Percentiles rank a stretch among this genome's conserved stretches.
Conservation (phyloP, 2,113 vertebrate genomes). For the Glaucidium brasilianum region DNA sequence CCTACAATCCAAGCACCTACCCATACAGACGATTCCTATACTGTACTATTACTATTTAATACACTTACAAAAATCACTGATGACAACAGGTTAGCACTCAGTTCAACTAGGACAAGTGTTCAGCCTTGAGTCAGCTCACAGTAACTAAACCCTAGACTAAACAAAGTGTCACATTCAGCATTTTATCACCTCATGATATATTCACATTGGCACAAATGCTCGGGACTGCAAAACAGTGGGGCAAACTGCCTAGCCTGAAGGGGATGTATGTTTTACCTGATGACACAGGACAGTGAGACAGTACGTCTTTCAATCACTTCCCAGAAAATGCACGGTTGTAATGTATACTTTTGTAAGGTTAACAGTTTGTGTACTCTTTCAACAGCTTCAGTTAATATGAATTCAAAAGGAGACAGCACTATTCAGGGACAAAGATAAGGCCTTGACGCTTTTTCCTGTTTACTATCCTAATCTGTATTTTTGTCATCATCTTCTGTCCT, state of each 20-base stretch:
- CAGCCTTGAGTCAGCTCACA: background rate
- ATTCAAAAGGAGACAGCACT: background rate
- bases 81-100: background rate
- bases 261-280: background rate
- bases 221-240: background rate
- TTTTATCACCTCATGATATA: background rate
- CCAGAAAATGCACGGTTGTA: background rate
- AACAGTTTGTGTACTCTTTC: background rate
- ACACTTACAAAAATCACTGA: background rate
- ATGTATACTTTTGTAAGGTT: background rate
- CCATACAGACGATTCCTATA: background rate
- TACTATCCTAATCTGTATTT: background rate
- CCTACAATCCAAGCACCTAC: background rate
- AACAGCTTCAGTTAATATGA: background rate
- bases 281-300: background rate
- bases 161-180: rapidly evolving
- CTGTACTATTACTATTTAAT: background rate
- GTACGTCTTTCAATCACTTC: background rate
- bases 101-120: background rate
- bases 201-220: background rate
- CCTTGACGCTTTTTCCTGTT: background rate
- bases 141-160: background rate
- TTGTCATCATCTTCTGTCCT: background rate
- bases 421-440: background rate
- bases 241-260: background rate